Evolutionary conservation across 23 tunicate species (phyloP), one percentile per base, ranked within the genome.

Genomic region (Diplosoma virens): DNA sequence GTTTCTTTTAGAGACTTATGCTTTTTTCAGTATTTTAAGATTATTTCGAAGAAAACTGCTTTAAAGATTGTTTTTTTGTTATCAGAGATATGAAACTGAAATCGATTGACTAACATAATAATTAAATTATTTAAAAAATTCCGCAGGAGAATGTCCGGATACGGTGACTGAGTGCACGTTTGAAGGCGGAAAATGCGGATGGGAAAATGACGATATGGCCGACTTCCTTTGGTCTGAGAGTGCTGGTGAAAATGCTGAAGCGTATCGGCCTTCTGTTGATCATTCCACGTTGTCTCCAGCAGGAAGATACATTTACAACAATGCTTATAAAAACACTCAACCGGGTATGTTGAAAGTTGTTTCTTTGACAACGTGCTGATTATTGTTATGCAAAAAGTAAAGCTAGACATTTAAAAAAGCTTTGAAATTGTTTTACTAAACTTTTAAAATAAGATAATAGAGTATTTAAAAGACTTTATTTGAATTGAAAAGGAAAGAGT

Each of bases 261-360:
- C 59, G 34, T 78, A 83, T 31, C 47, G 97, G 36, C 92, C 92
- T 11, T 46, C 72, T 14, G 36, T 68, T 22, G 97, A 92, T 59
- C 97, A 92, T 71, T 80, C 87, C 26, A 84, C 92, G 3, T 36
- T 32, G 17, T 85, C 97, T 16, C 48, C 84, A 17, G 41, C 92
- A 25, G 97, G 97, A 2, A 41, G 35, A 16, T 92, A 92, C 63
- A 0, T 92, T 20, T 70, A 65, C 71, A 92, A 92, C 77, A 84
- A 75, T 37, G 97, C 97, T 11, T 92, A 92, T 59, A 48, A 33
- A 31, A 77, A 85, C 61, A 76, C 32, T n/a, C 41, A 22, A 25
- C 97, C 97, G 24, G 97, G 97, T 90, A 58, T 20, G n/a, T 45
- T 45, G n/a, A n/a, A n/a, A n/a, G n/a, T n/a, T n/a, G n/a, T n/a